phyloP scores from a whole-genome alignment of 2,797 vertebrate genomes.

The Rhynchotus rufescens region DNA sequence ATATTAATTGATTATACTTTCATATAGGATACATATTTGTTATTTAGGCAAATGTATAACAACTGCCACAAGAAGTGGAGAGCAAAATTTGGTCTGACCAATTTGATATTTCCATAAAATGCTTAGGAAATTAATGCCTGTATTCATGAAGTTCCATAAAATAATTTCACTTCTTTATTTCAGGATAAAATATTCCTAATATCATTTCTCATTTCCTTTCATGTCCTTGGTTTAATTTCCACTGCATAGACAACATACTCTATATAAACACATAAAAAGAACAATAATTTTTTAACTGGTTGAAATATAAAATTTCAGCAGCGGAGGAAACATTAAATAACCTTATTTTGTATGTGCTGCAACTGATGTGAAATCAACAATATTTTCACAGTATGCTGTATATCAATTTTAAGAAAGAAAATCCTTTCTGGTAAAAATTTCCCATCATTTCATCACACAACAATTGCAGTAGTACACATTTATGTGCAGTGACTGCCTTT shows the following conservation, averaged over 20 bases:
- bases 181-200: conserved; percentile 6
- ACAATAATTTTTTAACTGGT: background rate
- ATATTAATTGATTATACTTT: conserved; percentile 14
- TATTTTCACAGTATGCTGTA: background rate
- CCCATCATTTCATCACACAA: background rate
- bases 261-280: background rate
- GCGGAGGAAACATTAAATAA: background rate
- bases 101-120: background rate
- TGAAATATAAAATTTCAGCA: background rate
- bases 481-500: background rate
- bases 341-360: background rate
- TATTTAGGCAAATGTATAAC: conserved; percentile 7
- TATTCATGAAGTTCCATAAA: background rate
- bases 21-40: background rate
- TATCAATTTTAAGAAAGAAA: background rate
- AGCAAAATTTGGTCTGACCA: conserved; percentile 24
- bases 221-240: conserved; percentile 5
- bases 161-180: background rate
- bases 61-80: background rate
- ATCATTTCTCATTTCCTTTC: background rate
- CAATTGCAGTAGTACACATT: background rate
- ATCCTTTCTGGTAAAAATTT: background rate
- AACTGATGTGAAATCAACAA: background rate
- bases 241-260: background rate
- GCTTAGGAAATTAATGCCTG: background rate